Percentiles rank a stretch among this genome's conserved stretches.
These are phyloP conservation scores for Plusia festucae DNA, from an alignment of 2,888 invertebrate species.

Conservation along the genomic window DNA sequence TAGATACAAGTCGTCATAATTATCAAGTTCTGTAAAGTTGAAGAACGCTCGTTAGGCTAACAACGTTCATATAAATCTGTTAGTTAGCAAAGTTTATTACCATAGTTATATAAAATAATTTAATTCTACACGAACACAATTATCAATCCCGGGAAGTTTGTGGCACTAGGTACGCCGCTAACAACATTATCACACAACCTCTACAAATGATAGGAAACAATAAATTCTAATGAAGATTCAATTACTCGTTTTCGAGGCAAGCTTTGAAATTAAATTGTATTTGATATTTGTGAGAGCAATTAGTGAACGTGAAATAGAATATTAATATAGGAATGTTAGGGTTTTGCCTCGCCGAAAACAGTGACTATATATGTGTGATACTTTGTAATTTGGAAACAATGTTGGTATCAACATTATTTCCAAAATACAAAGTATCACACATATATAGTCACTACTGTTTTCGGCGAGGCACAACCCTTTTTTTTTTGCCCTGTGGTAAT, in stretches of 20 bases:
- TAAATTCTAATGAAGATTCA: conserved; percentile 49
- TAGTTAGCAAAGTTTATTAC: conserved; percentile 22
- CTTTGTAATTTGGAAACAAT: background rate
- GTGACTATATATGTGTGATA: background rate
- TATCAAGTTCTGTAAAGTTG: conserved; percentile 11
- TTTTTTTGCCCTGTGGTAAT: too few species aligned
- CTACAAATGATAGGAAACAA: conserved; percentile 36
- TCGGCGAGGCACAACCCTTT: too few species aligned
- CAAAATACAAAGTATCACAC: background rate
- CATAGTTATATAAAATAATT: conserved; percentile 29
- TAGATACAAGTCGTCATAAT: conserved; percentile 18
- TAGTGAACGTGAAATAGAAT: conserved; percentile 7
- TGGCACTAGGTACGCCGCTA: conserved; percentile 17
- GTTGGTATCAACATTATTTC: background rate
- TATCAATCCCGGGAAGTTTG: conserved; percentile 24
- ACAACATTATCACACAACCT: conserved; percentile 36
- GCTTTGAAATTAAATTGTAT: conserved; percentile 62
- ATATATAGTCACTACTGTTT: background rate
- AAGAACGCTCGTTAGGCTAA: conserved; percentile 16
- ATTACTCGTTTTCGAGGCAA: conserved; percentile 41
- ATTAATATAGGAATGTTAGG: background rate
- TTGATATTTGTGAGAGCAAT: conserved; percentile 57
- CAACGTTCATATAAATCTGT: conserved; percentile 28
- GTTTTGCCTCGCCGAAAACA: background rate
- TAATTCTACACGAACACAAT: conserved; percentile 29